Evolutionary conservation across 2,113 vertebrate species (phyloP).

Genomic region (Nycticryphes semicollaris): DNA sequence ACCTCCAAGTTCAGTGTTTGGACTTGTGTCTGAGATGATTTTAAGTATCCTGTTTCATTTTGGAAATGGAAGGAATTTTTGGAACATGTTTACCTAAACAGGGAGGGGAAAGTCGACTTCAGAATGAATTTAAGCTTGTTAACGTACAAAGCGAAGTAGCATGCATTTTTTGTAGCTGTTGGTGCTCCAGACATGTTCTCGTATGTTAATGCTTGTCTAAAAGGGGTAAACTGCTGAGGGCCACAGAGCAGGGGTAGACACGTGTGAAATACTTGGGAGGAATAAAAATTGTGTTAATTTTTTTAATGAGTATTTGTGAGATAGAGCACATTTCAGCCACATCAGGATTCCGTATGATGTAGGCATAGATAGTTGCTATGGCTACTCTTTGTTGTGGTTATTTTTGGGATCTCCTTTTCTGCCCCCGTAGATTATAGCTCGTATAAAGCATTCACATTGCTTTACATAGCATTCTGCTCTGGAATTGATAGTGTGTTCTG

Average conservation of each 20-base stretch:
- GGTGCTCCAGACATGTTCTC: not conserved
- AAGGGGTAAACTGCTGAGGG: not conserved
- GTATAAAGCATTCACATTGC: not conserved
- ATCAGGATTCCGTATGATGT: not conserved
- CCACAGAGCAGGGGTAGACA: not conserved
- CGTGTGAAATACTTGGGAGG: not conserved
- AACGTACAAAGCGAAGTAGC: not conserved
- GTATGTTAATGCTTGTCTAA: not conserved
- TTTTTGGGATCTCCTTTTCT: conserved; percentile 32
- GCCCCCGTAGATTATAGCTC: not conserved
- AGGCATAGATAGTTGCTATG: not conserved
- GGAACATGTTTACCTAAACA: conserved; percentile 7
- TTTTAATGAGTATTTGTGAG: not conserved
- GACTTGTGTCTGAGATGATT: conserved; percentile 28
- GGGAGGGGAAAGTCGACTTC: not conserved
- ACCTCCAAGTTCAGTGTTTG: conserved; percentile 5
- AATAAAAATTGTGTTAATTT: not conserved
- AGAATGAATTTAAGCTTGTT: not conserved
- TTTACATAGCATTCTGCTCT: not conserved
- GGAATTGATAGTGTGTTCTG: not conserved
- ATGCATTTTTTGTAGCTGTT: not conserved
- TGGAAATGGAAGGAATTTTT: conserved; percentile 52
- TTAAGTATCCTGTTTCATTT: conserved; percentile 35
- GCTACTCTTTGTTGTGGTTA: not conserved
- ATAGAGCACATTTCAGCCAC: not conserved